Evolutionary conservation across 2,113 vertebrate species (phyloP).

Genomic region (Turnix velox): DNA sequence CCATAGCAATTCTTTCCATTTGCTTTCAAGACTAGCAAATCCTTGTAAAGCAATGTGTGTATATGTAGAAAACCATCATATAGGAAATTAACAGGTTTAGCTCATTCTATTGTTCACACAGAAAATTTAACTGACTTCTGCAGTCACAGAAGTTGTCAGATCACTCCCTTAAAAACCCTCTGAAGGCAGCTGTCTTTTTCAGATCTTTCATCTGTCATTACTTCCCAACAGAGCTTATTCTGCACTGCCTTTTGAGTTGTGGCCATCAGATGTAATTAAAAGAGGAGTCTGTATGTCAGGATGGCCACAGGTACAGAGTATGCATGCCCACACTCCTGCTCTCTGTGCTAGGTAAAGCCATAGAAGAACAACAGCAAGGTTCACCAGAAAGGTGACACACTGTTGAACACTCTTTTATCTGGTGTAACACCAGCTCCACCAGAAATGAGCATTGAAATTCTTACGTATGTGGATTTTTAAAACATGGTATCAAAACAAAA

Average conservation of each 20-base stretch:
- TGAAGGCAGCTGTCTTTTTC: background rate
- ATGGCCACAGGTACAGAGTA: background rate
- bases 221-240: background rate
- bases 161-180: background rate
- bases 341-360: background rate
- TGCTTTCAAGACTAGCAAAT: background rate
- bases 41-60: background rate
- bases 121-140: background rate
- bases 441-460: background rate
- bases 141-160: background rate
- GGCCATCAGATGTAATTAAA: background rate
- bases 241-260: background rate
- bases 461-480: background rate
- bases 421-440: background rate
- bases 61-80: background rate
- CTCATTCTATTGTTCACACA: background rate
- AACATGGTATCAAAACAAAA: constrained; percentile 6
- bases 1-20: background rate
- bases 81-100: background rate
- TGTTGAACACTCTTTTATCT: background rate
- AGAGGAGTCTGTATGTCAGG: background rate
- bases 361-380: background rate
- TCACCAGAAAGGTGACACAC: background rate
- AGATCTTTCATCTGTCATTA: background rate
- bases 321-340: background rate